Conservation (phyloP, 2,888 invertebrate genomes). For the Brachypalpus laphriformis region DNA sequence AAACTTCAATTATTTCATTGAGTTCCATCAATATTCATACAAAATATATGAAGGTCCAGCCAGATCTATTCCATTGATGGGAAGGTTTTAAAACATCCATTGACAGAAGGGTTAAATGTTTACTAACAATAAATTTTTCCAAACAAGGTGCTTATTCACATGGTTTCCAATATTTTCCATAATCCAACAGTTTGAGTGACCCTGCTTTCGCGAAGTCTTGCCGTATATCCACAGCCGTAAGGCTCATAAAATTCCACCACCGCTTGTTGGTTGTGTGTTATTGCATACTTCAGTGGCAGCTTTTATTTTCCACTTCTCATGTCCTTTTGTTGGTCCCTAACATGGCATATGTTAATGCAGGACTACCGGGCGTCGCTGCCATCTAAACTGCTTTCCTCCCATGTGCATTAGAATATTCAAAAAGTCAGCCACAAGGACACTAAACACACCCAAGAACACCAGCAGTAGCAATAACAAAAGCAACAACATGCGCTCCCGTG, state of each 20-base stretch:
- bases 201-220: background rate
- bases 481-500: conserved; percentile 8
- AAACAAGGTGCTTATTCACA: background rate
- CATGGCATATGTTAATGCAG: conserved; percentile 35
- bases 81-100: too few relatives aligned
- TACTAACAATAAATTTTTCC: too few relatives aligned
- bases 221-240: background rate
- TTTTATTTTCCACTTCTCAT: conserved; percentile 24
- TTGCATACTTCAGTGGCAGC: conserved; percentile 1
- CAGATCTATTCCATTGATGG: too few relatives aligned
- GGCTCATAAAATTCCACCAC: conserved; percentile 7
- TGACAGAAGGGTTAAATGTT: too few relatives aligned
- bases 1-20: too few relatives aligned
- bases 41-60: too few relatives aligned
- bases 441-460: background rate
- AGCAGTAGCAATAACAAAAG: conserved; percentile 11
- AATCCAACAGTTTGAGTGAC: background rate
- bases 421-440: conserved; percentile 14
- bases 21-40: too few relatives aligned
- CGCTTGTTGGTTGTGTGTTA: background rate
- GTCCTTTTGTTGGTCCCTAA: conserved; percentile 28
- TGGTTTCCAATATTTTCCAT: background rate
- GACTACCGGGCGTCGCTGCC: background rate
- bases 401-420: conserved; percentile 33
- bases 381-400: background rate